Base-by-base conservation (phyloP, 2,797 vertebrate species). In the Hyperoplus immaculatus region DNA sequence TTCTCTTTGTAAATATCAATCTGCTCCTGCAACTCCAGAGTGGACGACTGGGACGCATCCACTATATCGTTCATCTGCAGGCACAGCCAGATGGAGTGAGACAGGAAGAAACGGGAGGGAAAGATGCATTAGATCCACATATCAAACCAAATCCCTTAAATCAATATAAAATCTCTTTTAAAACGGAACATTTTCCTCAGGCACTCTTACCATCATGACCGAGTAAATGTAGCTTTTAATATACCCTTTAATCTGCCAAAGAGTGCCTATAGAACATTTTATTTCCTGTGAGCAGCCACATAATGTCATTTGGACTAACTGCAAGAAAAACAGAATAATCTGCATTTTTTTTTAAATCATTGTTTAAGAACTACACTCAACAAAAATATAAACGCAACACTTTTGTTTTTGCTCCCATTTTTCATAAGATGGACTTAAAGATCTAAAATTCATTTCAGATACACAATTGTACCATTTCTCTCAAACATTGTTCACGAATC, bases 1-100 rank as follows among this genome's bases (percentile, higher is more conserved):
- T 97, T 99, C 82, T 98, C 98, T 84, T 96, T 99, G 78, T 97
- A 97, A 78, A 97, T 96, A 77, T 97, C 95, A 81, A 99, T 96
- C 88, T 99, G 97, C 87, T 96, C 97, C 92, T 98, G 98, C 81
- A 99, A 95, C 82, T 99, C 97, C 81, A 95, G 89, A 0, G 97
- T 93, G 14, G 98, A 98, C 0, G 89, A 91, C 89, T 96, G 96
- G 2, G 98, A 98, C 0, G 93, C 95, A 60, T 96, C 96, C 1
- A 97, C 94, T 10, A 98, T 97, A 77, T 97, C 96, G 3, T 95
- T 95, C 96, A 99, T 97, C 98, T 99, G 86, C 6, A 71, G 71
- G 16, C 41, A 68, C 1, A 59, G 53, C 3, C 46, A 72, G 58
- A 50, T 13, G 4, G 13, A 59, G 64, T 6, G 10, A 60, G 65